These are phyloP conservation scores for Unio delphinus DNA, from an alignment of 2,888 invertebrate genomes.

Conservation along the genomic window DNA sequence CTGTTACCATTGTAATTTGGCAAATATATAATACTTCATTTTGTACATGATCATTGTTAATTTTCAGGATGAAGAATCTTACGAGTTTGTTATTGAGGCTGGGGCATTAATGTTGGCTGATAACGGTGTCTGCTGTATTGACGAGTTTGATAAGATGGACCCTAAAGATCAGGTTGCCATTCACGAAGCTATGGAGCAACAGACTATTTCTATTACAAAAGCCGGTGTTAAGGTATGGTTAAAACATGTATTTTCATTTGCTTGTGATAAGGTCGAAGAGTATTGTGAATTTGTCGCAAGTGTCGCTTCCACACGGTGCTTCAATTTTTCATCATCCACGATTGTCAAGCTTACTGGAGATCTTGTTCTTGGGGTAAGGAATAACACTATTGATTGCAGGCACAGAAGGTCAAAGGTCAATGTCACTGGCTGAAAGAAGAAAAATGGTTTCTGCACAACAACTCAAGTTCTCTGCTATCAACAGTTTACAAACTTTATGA, in stretches of 20 bases:
- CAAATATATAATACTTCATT: background rate
- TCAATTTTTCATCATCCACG: no score
- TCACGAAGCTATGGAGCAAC: slow-evolving; percentile 99
- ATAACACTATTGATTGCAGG: no score
- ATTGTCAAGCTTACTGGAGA: no score
- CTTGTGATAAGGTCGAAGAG: no score
- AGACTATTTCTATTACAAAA: slow-evolving; percentile 98
- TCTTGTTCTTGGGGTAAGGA: background rate
- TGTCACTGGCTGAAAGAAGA: no score
- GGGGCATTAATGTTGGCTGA: slow-evolving; percentile 99
- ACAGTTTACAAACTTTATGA: no score
- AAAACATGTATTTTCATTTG: background rate
- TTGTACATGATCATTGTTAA: background rate
- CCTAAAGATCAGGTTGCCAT: slow-evolving; percentile 97
- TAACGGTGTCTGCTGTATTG: slow-evolving; percentile 97
- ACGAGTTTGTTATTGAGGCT: slow-evolving; percentile 99
- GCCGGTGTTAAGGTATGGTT: slow-evolving; percentile 74
- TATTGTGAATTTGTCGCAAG: no score
- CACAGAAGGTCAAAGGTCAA: no score
- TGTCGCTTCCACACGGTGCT: no score
- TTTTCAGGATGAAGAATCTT: slow-evolving; percentile 89
- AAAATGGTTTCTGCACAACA: no score
- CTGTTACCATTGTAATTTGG: no score
- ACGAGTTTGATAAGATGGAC: slow-evolving; percentile 99
- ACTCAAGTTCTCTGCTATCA: no score